Conservation (phyloP, 2,888 invertebrate genomes). For the Acanthoscelides obtectus region DNA sequence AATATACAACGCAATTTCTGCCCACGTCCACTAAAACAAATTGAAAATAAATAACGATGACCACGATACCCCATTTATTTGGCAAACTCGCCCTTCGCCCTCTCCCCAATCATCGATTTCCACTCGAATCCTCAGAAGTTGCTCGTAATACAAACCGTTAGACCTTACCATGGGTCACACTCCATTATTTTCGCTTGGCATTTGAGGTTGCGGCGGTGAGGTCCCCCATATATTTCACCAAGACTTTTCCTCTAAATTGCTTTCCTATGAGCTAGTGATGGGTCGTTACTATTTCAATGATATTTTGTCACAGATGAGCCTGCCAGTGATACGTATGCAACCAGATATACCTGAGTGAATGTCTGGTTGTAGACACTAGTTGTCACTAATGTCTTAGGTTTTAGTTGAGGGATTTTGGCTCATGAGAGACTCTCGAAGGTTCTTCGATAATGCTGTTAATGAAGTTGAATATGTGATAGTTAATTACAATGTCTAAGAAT, state of each 20-base stretch:
- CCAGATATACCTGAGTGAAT: too few relatives aligned
- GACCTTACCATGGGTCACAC: not conserved
- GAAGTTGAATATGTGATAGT: too few relatives aligned
- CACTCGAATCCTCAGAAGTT: not conserved
- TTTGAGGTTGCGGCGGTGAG: not conserved
- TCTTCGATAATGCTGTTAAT: too few relatives aligned
- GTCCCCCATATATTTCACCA: not conserved
- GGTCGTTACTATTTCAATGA: not conserved
- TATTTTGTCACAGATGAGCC: too few relatives aligned
- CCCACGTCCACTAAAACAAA: not conserved
- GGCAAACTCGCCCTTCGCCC: not conserved
- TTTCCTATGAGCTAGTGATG: not conserved
- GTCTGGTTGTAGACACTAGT: too few relatives aligned
- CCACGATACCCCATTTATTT: not conserved
- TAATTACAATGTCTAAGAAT: too few relatives aligned
- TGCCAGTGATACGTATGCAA: too few relatives aligned
- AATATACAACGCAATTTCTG: too few relatives aligned
- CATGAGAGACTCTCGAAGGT: too few relatives aligned
- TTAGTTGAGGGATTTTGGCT: too few relatives aligned
- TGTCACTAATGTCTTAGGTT: too few relatives aligned
- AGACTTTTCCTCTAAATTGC: not conserved
- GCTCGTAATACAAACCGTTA: not conserved
- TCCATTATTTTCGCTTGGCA: not conserved
- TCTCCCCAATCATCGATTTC: not conserved
- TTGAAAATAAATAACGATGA: not conserved